Evolutionary conservation across 2,888 invertebrate species (phyloP), one percentile per base, ranked within the genome.

Genomic region (Erebia epiphron): DNA sequence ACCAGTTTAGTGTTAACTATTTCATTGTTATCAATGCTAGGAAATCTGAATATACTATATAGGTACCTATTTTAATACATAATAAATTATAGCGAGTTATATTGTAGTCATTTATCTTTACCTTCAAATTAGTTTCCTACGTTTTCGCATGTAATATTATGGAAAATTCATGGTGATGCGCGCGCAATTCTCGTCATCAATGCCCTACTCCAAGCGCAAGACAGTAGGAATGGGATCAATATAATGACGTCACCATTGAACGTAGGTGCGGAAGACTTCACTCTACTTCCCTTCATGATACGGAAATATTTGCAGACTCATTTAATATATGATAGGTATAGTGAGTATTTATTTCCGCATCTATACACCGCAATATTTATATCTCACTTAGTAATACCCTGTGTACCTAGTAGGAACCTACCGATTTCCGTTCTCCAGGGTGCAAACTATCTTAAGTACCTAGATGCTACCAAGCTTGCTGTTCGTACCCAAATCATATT

Each of bases 221-320:
- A 86, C 85, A 83, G 83, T 75, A 75, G 74, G 72, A 72, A 61
- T 67, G 72, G 75, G 85, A 90, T 92, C 92, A 81, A 92, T 92
- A 89, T 74, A 57, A 80, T 92, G 92, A 92, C 92, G 92, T 92
- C 92, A 92, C 80, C 89, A 89, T 90, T 91, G 85, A 90, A 83
- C 78, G 78, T 78, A 76, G 73, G 74, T 81, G 78, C 76, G 76
- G 77, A 78, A 80, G 75, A 75, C 64, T 77, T 78, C 76, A 81
- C 78, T 86, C 78, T 79, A 81, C 75, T 78, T 75, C 77, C 75
- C 78, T 83, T 82, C 79, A 77, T 70, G 75, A 76, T 75, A 77
- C 78, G 77, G 78, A 80, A 81, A 81, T 80, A 81, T 75, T 62
- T 68, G 68, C 60, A 64, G 68, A 43, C 71, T 71, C 49, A 60